Evolutionary conservation across 1,140 invertebrate genomes (phyloP), one percentile per base, ranked within the genome.

Genomic region (Drosophila virilis): DNA sequence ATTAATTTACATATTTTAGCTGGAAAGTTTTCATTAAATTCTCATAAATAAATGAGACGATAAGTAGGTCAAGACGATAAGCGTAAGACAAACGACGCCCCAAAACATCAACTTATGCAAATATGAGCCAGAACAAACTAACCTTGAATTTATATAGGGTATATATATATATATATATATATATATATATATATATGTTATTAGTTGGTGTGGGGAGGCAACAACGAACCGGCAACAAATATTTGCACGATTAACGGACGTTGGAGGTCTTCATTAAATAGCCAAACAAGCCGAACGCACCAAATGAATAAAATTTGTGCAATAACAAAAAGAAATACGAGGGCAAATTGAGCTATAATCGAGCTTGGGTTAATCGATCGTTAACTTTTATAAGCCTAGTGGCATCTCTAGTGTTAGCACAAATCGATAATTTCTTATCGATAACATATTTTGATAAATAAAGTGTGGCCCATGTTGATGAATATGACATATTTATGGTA

Each of bases 231-330:
- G 62, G 33, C 12, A n/a, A 43, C 54, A 64, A 85, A 86, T 86
- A 82, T 88, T 86, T 82, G 69, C 64, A 73, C 82, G 73, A 73
- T 79, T 74, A 86, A 88, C 81, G 79, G 71, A 76, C 65, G 46
- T 45, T 69, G 75, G 57, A 43, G 67, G 42, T 75, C 75, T 86
- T 88, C 71, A 86, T 88, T 86, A 82, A 82, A 78, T 78, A 50
- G 43, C 75, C 75, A 88, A 86, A 82, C 61, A 86, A 52, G 40
- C 64, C 32, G 66, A 59, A 37, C 28, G 42, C 51, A 57, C 33
- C 35, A 61, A 51, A 37, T 58, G 42, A 77, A 59, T 58, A 59
- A 81, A 67, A 81, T 86, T 80, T 81, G 59, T 42, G 45, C 67
- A 58, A 67, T 66, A 74, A 38, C 48, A 12, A 32, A 43, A 43